Conservation (phyloP, 1,140 invertebrate species). For the Dendroctonus valens region DNA sequence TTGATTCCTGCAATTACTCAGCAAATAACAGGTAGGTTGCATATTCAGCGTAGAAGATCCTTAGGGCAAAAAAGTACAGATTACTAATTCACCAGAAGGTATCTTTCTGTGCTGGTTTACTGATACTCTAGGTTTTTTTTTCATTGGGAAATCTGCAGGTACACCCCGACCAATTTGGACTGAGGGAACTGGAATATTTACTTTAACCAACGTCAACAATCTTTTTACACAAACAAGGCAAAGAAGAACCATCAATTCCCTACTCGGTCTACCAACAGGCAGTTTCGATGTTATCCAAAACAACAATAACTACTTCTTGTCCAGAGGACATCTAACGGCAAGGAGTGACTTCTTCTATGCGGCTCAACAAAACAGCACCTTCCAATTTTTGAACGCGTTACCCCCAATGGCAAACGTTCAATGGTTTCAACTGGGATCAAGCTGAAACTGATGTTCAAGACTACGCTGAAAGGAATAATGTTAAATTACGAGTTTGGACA, state of each 20-base stretch:
- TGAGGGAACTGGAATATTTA: conserved; percentile 41
- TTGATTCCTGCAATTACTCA: conserved; percentile 42
- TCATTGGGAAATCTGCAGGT: not conserved
- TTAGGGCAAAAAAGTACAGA: too few species aligned
- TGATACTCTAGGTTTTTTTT: too few species aligned
- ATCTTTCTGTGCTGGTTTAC: too few species aligned
- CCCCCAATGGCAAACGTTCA: conserved; percentile 61
- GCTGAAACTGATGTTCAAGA: conserved; percentile 52
- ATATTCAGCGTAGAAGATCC: too few species aligned
- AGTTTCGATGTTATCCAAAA: conserved; percentile 47
- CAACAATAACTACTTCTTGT: conserved; percentile 55
- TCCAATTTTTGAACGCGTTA: conserved; percentile 57
- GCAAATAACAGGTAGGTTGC: conserved; percentile 34
- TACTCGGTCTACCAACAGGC: conserved; percentile 45
- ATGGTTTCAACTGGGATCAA: conserved; percentile 57
- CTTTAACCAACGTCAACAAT: conserved; percentile 35
- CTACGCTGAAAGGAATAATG: conserved; percentile 41
- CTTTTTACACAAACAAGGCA: conserved; percentile 44
- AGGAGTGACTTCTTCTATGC: conserved; percentile 65
- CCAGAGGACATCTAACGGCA: conserved; percentile 66
- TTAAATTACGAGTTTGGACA: conserved; percentile 56
- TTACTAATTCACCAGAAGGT: too few species aligned
- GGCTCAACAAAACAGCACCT: conserved; percentile 62
- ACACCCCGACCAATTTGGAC: conserved; percentile 46
- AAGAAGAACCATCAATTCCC: conserved; percentile 36